Evolutionary conservation across 2,113 vertebrate species (phyloP).

Genomic region (Gavia stellata): DNA sequence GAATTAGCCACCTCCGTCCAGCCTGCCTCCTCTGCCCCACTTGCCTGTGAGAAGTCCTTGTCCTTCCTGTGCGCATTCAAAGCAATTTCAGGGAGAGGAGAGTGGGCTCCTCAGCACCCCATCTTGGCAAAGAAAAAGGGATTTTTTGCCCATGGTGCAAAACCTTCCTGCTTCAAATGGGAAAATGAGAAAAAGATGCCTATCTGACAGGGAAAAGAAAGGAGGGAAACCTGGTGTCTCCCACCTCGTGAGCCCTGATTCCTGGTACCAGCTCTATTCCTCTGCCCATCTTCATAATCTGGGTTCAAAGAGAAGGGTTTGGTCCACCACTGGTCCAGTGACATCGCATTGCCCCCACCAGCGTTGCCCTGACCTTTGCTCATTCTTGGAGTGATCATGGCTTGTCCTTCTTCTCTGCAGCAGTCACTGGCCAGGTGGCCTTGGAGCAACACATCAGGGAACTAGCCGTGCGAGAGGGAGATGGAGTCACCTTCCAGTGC

Average conservation of each 20-base stretch:
- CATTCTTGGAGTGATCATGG: neutral
- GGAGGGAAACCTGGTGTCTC: neutral
- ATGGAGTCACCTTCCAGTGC: neutral
- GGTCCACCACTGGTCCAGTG: neutral
- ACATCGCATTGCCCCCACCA: neutral
- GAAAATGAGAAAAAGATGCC: neutral
- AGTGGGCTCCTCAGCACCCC: too few relatives aligned
- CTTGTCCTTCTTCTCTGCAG: neutral
- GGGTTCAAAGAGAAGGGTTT: neutral
- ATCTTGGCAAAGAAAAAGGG: neutral
- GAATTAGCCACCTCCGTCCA: too few relatives aligned
- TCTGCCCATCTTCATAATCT: neutral
- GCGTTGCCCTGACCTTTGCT: neutral
- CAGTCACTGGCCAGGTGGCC: neutral
- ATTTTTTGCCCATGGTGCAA: neutral
- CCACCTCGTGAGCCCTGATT: neutral
- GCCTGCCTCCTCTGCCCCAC: neutral
- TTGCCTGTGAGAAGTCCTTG: neutral
- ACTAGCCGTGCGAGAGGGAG: fast-evolving
- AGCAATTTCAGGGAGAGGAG: too few relatives aligned
- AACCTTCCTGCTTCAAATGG: neutral
- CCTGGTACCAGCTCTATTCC: neutral
- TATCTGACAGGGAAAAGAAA: neutral
- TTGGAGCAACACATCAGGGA: neutral
- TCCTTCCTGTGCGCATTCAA: neutral